Conservation (phyloP, 2,797 vertebrate genomes). For the Oreonectes daqikongensis region DNA sequence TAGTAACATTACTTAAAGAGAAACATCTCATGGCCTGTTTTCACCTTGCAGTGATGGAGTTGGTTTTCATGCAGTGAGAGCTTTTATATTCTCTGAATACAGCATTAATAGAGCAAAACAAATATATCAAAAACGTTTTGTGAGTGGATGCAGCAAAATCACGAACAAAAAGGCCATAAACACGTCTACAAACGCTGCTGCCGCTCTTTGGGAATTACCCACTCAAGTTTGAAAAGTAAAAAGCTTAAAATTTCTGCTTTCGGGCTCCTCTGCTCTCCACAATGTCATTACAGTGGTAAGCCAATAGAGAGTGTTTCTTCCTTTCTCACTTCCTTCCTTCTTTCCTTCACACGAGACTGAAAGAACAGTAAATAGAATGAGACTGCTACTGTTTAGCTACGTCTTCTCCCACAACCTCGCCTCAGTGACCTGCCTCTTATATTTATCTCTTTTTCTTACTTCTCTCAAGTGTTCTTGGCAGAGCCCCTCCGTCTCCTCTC, state of each 20-base stretch:
- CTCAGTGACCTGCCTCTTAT: constrained; percentile 36
- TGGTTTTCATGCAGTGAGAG: constrained; percentile 23
- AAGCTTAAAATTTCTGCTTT: too few species aligned
- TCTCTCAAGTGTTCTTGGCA: neutral
- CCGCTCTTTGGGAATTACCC: too few species aligned
- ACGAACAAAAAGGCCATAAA: too few species aligned
- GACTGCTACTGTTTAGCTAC: constrained; percentile 13
- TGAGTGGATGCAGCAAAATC: too few species aligned
- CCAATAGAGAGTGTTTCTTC: too few species aligned
- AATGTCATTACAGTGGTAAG: too few species aligned
- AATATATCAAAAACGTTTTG: too few species aligned
- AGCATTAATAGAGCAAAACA: too few species aligned
- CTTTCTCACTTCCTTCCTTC: neutral
- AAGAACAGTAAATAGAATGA: constrained; percentile 26
- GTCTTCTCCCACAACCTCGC: constrained; percentile 20
- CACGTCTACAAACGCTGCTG: too few species aligned
- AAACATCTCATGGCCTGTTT: constrained; percentile 37
- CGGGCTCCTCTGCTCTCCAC: too few species aligned
- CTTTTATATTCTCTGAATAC: constrained; percentile 37
- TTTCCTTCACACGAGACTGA: neutral
- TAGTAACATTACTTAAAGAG: constrained; percentile 21
- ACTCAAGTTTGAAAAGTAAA: too few species aligned
- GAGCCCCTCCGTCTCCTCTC: neutral
- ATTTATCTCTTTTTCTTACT: constrained; percentile 15
- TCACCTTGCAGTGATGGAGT: constrained; percentile 22